phyloP scores from a whole-genome alignment of 2,113 vertebrate species.

The Chaetops frenatus region DNA sequence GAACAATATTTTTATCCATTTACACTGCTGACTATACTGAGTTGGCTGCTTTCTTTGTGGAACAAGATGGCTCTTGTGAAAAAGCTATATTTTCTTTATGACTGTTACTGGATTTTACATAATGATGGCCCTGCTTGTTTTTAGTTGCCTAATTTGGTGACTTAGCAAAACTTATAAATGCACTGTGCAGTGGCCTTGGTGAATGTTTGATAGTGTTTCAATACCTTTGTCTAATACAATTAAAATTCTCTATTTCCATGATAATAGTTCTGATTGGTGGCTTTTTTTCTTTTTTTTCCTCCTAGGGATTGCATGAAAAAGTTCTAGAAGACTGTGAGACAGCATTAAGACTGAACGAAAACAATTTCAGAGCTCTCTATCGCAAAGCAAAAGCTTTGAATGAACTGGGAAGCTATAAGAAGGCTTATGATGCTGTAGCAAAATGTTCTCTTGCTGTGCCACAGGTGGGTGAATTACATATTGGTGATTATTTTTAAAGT shows the following conservation, averaged over 20 bases:
- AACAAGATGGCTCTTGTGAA: background rate
- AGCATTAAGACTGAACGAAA: slow-evolving; percentile 82
- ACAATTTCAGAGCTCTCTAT: slow-evolving; percentile 89
- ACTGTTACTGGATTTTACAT: background rate
- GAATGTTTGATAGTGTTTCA: background rate
- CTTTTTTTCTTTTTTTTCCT: background rate
- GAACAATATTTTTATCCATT: background rate
- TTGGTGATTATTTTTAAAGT: background rate
- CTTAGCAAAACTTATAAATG: background rate
- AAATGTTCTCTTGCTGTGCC: slow-evolving; percentile 92
- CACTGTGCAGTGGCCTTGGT: background rate
- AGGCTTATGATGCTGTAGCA: slow-evolving; percentile 92
- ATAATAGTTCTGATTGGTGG: background rate
- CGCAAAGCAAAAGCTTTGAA: slow-evolving; percentile 89
- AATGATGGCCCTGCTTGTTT: background rate
- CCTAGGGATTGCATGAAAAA: slow-evolving; percentile 83
- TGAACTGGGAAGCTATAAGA: slow-evolving; percentile 83
- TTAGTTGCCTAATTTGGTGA: background rate
- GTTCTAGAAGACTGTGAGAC: slow-evolving; percentile 88
- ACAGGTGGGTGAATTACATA: slow-evolving; percentile 74
- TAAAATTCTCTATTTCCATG: background rate
- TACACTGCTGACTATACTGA: background rate
- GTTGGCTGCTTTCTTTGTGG: background rate
- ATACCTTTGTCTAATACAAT: background rate
- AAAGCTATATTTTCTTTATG: background rate